These are phyloP conservation scores for Esox niger DNA, from an alignment of 2,113 vertebrate species.

Conservation along the genomic window DNA sequence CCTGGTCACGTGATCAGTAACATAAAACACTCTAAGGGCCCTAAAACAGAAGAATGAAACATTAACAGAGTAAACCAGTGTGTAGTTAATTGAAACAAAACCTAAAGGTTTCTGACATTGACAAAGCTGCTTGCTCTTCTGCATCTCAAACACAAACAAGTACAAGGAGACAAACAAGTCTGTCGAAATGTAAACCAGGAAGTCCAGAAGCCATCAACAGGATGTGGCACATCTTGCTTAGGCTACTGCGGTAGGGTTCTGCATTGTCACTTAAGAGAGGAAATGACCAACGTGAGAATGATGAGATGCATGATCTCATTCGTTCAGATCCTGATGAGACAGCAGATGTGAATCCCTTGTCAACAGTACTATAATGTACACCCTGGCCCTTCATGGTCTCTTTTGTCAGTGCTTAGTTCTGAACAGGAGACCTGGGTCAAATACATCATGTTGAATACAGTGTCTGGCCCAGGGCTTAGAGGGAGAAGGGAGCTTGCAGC, in stretches of 20 bases:
- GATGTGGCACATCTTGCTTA: slow-evolving; percentile 8
- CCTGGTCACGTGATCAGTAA: neutral
- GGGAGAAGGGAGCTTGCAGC: neutral
- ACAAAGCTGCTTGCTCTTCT: neutral
- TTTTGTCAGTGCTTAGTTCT: no score
- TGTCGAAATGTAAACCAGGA: neutral
- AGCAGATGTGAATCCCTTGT: neutral
- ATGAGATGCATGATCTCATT: neutral
- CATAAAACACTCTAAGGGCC: neutral
- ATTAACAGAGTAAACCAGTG: neutral
- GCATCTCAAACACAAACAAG: no score
- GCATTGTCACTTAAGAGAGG: neutral
- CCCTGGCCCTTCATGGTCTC: no score
- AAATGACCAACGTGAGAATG: neutral
- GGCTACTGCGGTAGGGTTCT: neutral
- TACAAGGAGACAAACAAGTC: no score
- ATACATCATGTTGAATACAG: neutral
- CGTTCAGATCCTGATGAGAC: neutral
- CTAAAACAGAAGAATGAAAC: neutral
- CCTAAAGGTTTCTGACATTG: neutral
- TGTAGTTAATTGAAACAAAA: neutral
- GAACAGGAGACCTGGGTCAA: no score
- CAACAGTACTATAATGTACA: no score
- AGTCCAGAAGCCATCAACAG: slow-evolving; percentile 1
- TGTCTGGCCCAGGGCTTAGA: neutral